These are phyloP conservation scores for Podarcis lilfordi DNA, from an alignment of 2,797 vertebrate species.

Conservation along the genomic window DNA sequence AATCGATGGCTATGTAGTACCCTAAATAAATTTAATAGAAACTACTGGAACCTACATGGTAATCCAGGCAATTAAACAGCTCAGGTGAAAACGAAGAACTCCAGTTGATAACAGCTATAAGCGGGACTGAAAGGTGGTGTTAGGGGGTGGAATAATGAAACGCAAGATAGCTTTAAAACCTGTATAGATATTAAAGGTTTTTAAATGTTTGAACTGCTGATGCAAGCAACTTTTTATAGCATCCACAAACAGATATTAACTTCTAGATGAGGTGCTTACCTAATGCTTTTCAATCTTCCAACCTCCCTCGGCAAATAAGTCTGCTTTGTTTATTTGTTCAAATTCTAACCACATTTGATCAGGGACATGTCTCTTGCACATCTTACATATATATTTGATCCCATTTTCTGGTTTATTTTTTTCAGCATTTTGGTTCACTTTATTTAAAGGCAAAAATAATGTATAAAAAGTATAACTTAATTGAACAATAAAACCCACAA, in stretches of 20 bases:
- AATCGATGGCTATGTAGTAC: slow-evolving; percentile 34
- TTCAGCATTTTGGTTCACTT: slow-evolving; percentile 54
- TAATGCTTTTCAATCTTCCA: slow-evolving; percentile 58
- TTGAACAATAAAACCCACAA: slow-evolving; percentile 54
- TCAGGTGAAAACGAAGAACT: not conserved
- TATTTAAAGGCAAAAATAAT: slow-evolving; percentile 44
- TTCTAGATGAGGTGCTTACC: slow-evolving; percentile 36
- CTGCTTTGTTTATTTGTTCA: slow-evolving; percentile 56
- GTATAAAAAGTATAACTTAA: slow-evolving; percentile 63
- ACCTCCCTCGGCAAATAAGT: slow-evolving; percentile 46
- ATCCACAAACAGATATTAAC: slow-evolving; percentile 41
- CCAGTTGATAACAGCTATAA: slow-evolving; percentile 3
- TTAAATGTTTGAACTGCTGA: slow-evolving; percentile 50
- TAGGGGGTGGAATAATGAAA: slow-evolving; percentile 1
- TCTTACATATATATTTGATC: slow-evolving; percentile 32
- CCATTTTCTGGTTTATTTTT: slow-evolving; percentile 41
- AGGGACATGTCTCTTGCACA: slow-evolving; percentile 49
- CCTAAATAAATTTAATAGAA: slow-evolving; percentile 25
- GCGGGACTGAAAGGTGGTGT: not conserved
- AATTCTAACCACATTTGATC: slow-evolving; percentile 46
- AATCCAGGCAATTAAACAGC: slow-evolving; percentile 24
- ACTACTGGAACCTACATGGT: slow-evolving; percentile 4
- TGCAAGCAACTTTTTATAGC: slow-evolving; percentile 40
- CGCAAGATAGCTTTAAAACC: slow-evolving; percentile 44
- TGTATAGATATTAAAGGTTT: slow-evolving; percentile 45